phyloP scores from a whole-genome alignment of 1,140 invertebrate species.

The Araneus ventricosus region DNA sequence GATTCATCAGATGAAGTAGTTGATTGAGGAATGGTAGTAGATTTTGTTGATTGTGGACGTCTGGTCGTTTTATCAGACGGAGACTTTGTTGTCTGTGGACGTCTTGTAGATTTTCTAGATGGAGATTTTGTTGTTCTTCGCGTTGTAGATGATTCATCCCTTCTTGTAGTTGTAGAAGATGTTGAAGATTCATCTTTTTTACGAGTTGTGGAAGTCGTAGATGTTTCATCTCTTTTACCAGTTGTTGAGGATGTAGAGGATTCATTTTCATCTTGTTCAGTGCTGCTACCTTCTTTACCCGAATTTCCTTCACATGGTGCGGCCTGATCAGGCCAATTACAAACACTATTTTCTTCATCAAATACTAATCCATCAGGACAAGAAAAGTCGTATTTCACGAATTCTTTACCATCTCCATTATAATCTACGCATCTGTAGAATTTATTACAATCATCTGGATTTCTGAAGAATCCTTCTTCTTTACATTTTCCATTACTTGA shows the following conservation, averaged over 20 bases:
- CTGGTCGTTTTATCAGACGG: conserved; percentile 1
- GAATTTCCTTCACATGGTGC: conserved; percentile 75
- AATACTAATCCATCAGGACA: conserved; percentile 79
- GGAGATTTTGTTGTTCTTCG: background rate
- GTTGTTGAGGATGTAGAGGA: background rate
- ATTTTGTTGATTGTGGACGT: conserved; percentile 1
- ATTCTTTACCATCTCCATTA: conserved; percentile 81
- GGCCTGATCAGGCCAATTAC: conserved; percentile 75
- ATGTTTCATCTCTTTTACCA: background rate
- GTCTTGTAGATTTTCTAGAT: background rate
- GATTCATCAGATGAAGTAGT: conserved; percentile 45
- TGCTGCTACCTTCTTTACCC: background rate
- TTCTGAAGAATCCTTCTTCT: conserved; percentile 84
- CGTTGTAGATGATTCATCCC: conserved; percentile 6
- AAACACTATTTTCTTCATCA: conserved; percentile 78
- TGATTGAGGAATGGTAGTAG: background rate
- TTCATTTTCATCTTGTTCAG: too few species aligned
- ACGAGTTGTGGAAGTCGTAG: background rate
- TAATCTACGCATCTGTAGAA: conserved; percentile 83
- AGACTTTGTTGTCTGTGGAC: background rate
- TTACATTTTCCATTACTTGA: conserved; percentile 79
- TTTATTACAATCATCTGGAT: conserved; percentile 83
- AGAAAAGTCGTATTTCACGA: conserved; percentile 79
- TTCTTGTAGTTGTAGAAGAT: background rate
- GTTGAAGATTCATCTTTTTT: background rate